Evolutionary conservation across 1,140 invertebrate species (phyloP).

Genomic region (Colletes gigas): DNA sequence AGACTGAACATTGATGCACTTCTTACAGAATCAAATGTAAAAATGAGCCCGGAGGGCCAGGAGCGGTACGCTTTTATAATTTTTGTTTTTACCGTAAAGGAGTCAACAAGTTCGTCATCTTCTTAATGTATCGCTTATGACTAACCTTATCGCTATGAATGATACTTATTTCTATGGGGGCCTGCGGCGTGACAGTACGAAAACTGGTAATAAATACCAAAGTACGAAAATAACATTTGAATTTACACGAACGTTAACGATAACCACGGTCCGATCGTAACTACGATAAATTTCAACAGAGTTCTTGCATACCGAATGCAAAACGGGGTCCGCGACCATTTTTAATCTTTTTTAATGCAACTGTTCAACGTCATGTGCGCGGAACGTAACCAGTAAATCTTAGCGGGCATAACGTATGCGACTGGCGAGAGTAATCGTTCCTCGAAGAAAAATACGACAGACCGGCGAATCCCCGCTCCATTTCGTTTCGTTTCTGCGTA

Average conservation of each 20-base stretch:
- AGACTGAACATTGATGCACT: too few species aligned
- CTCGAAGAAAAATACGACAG: conserved; percentile 34
- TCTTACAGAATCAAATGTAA: too few species aligned
- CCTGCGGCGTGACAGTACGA: not conserved
- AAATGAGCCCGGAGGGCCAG: too few species aligned
- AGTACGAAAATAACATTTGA: too few species aligned
- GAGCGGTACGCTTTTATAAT: too few species aligned
- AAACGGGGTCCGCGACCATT: not conserved
- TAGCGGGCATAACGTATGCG: not conserved
- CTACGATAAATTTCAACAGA: not conserved
- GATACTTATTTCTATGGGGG: too few species aligned
- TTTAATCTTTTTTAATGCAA: conserved; percentile 7
- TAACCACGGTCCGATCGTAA: not conserved
- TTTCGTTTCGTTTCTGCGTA: conserved; percentile 41
- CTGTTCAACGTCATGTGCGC: not conserved
- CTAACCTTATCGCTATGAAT: too few species aligned
- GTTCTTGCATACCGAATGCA: not conserved
- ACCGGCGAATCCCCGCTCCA: conserved; percentile 17
- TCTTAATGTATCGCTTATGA: too few species aligned
- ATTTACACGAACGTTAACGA: too few species aligned
- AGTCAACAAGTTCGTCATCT: too few species aligned
- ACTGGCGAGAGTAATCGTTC: conserved; percentile 39
- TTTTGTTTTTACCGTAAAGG: too few species aligned
- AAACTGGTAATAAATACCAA: not conserved
- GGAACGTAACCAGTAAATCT: not conserved